Base-by-base conservation (phyloP, 2,113 vertebrate genomes). In the Rhinichthys klamathensis region DNA sequence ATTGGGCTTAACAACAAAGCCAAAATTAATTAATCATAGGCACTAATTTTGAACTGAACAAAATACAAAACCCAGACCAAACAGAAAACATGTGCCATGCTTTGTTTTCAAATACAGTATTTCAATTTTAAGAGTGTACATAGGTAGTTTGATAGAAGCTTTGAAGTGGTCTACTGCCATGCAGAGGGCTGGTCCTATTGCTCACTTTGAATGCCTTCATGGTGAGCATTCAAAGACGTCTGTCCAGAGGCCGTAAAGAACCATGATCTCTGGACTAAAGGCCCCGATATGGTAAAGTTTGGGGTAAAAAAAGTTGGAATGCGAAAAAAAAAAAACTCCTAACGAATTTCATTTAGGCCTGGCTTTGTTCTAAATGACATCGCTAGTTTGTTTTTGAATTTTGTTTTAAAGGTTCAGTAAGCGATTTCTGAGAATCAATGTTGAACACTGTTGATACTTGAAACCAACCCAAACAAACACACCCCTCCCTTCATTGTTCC, bases 71-170 rank as follows among this genome's bases (percentile, higher is more conserved):
- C 25, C 25, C 6, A 11, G 44, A 51, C 7, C 73, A 75, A 75
- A 75, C 46, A 54, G 6, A 84, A 88, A 87, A 86, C 21, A 69
- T 85, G 27, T 18, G 77, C 85, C 80, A 80, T 3, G 18, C 70
- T 38, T 30, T 51, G 46, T 54, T 21, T 75, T 25, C 13, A 51
- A 54, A 38, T 41, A 12, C 35, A n/a, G 69, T 41, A n/a, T 41
- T 41, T 72, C 6, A 6, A 41, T 72, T 41, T n/a, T n/a, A 41
- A 2, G 10, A 41, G 21, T n/a, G 9, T 5, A 5, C 11, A 70
- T 21, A 38, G 65, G 32, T 23, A 69, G 18, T 70, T 11, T 70
- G 67, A 38, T 21, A 38, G 18, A 70, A 12, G 35, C 5, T 23
- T 70, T 41, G 4, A 70, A 12, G 4, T 23, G 18, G 32, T 70